These are phyloP conservation scores for Rugalucina vietnamica DNA, from an alignment of 2,888 invertebrate genomes.

Conservation along the genomic window DNA sequence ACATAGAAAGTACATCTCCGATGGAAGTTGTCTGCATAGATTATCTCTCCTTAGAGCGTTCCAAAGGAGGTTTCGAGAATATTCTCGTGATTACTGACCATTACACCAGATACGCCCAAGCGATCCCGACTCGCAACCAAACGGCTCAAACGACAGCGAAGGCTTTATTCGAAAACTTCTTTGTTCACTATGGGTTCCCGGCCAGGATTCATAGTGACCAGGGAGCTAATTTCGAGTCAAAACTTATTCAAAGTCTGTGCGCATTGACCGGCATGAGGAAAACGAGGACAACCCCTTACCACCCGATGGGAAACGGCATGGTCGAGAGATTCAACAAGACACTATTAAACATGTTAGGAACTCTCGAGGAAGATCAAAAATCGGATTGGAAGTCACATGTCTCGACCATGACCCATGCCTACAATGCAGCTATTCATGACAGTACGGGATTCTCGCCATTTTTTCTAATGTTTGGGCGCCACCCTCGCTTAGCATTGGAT, in stretches of 20 bases:
- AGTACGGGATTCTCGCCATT: neutral
- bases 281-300: neutral
- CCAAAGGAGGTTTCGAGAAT: too few species aligned
- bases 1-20: neutral
- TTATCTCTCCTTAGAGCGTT: too few species aligned
- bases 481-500: neutral
- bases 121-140: neutral
- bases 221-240: conserved; percentile 4
- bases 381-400: neutral
- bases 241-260: neutral
- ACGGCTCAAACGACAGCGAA: neutral
- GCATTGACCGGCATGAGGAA: neutral
- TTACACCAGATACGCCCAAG: neutral
- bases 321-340: neutral
- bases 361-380: neutral
- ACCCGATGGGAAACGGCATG: neutral
- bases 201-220: neutral
- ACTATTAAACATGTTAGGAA: neutral
- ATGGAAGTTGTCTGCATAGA: too few species aligned
- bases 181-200: conserved; percentile 2
- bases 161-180: neutral
- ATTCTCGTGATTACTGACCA: too few species aligned
- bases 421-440: neutral
- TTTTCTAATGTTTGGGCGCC: neutral
- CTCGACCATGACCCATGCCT: conserved; percentile 3